Evolutionary conservation across 2,797 vertebrate genomes (phyloP).

Genomic region (Gila robusta): DNA sequence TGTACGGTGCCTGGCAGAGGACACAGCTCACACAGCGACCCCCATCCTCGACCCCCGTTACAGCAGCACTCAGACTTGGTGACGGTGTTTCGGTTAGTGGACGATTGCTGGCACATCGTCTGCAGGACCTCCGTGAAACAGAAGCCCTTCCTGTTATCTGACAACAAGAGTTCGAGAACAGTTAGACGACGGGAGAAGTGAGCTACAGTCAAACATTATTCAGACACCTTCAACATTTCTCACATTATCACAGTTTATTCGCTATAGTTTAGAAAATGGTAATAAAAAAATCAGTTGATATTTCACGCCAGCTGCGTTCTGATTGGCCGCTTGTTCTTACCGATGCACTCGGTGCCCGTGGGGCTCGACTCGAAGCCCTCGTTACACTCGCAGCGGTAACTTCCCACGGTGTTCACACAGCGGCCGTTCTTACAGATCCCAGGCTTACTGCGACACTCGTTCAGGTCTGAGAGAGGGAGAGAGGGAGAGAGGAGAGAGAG

Average conservation of each 20-base stretch:
- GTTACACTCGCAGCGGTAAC: slow-evolving; percentile 91
- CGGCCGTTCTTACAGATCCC: slow-evolving; percentile 91
- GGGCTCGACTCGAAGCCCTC: slow-evolving; percentile 89
- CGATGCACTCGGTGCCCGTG: slow-evolving; percentile 88
- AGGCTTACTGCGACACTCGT: slow-evolving; percentile 88
- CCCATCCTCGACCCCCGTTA: slow-evolving; percentile 89
- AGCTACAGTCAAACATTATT: too few relatives aligned
- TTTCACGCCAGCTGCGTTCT: not conserved
- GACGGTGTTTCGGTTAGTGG: slow-evolving; percentile 87
- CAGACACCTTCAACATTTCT: too few relatives aligned
- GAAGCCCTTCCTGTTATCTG: slow-evolving; percentile 90
- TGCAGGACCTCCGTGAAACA: slow-evolving; percentile 92
- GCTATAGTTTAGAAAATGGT: too few relatives aligned
- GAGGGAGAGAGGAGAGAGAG: not conserved
- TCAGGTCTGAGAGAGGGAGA: slow-evolving; percentile 83
- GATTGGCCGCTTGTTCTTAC: slow-evolving; percentile 73
- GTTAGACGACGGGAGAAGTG: not conserved
- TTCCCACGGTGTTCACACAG: slow-evolving; percentile 89
- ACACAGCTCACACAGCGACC: slow-evolving; percentile 90
- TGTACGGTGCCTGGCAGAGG: slow-evolving; percentile 89
- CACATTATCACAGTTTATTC: too few relatives aligned
- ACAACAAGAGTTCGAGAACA: not conserved
- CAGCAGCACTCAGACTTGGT: slow-evolving; percentile 95
- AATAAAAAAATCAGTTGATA: too few relatives aligned
- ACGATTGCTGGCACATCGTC: slow-evolving; percentile 89